These are phyloP conservation scores for Cyclopterus lumpus DNA, from an alignment of 2,797 vertebrate genomes.

Conservation along the genomic window DNA sequence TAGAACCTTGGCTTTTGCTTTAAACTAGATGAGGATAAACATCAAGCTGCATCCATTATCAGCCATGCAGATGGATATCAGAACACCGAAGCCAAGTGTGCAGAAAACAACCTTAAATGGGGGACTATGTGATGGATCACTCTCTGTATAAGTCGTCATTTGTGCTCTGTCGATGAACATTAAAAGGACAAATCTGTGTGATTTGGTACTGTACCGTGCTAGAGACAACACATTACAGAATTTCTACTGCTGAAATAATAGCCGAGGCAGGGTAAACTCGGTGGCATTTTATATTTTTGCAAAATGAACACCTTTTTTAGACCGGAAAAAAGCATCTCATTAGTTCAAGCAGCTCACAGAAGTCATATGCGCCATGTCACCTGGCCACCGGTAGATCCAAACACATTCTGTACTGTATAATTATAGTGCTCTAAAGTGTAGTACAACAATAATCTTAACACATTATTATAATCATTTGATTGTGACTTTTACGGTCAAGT, in stretches of 20 bases:
- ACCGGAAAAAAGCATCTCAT: background rate
- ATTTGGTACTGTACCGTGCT: background rate
- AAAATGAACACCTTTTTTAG: constrained; percentile 18
- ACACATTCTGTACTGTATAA: background rate
- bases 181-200: constrained; percentile 11
- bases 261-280: background rate
- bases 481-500: background rate
- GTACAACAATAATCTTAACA: too few relatives aligned
- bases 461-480: background rate
- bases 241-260: background rate
- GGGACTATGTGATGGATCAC: constrained; percentile 31
- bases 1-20: constrained; percentile 12
- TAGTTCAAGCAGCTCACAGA: background rate
- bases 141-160: constrained; percentile 18
- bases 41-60: constrained; percentile 27
- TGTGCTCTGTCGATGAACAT: constrained; percentile 23
- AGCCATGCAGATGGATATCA: constrained; percentile 30
- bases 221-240: constrained; percentile 16
- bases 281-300: constrained; percentile 18
- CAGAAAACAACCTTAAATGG: constrained; percentile 39
- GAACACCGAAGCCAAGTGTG: constrained; percentile 13
- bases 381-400: background rate
- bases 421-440: background rate
- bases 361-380: background rate
- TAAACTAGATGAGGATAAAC: constrained; percentile 29